Evolutionary conservation across 2,888 invertebrate genomes (phyloP), one percentile per base, ranked within the genome.

Genomic region (Listrodromus nycthemerus): DNA sequence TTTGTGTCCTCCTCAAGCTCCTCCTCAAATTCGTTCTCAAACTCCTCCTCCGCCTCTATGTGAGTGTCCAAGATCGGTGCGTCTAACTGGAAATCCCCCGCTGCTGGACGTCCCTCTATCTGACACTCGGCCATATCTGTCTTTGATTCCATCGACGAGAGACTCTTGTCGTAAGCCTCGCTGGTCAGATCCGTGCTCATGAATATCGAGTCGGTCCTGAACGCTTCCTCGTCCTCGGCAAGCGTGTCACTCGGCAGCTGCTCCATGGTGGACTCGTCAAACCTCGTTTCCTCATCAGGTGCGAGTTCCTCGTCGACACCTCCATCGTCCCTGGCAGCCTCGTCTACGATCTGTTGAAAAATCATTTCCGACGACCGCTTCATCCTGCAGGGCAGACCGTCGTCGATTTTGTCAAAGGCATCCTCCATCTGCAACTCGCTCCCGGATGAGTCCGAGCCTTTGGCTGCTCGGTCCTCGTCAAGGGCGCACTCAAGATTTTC

Each of bases 331-430:
- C 89, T 58, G 88, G 91, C 86, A 89, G 93, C 93, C 83, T 95
- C 95, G 89, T 95, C 93, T 63, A 95, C 94, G 84, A 94, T 94
- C 3, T 97, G 97, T 88, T 96, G 96, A 91, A 98, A 98, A 82
- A 97, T 96, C 98, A 98, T 98, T 94, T 98, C 98, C 88, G 97
- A 96, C 0, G 98, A 98, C 82, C 98, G 95, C 92, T 98, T 98
- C 98, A 98, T 98, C 91, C 94, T 94, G 10, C 96, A 96, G 37
- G 93, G 92, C 65, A 91, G 83, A 24, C 91, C 91, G 16, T 89
- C 94, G 74, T 95, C 95, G 87, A 95, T 95, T 19, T 93, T 94
- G 67, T 94, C 94, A 58, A 93, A 92, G 45, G 85, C 78, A 13
- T 90, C 90, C 30, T 89, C 89, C n/a, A 89, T 73, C 0, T 88